Base-by-base conservation (phyloP, 2,797 vertebrate genomes). In the Argentina silus region DNA sequence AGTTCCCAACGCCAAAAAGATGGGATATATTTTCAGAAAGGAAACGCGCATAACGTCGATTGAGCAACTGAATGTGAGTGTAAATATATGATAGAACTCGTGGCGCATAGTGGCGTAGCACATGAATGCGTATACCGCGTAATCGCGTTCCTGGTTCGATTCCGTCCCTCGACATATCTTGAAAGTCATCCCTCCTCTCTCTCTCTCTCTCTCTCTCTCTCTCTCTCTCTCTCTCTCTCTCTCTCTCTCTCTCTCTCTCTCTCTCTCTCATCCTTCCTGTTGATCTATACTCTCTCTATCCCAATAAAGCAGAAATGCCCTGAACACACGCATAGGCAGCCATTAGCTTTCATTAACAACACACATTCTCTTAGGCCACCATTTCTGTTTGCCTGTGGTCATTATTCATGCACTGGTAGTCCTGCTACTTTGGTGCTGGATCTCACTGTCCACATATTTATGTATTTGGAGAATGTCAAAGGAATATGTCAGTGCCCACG, bases 381-480 rank as follows among this genome's bases (percentile, higher is more conserved):
- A 67, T 66, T 62, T 81, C 63, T 77, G 65, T 47, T 83, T 71
- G 72, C 42, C 65, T 73, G 11, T 70, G 59, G 59, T 60, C 65
- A 77, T 85, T 81, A 88, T 69, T 88, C 82, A 83, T 44, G 67
- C 50, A 43, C 55, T 2, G 19, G 56, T 36, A 36, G 27, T 82
- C 69, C 51, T 77, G 70, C 68, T 77, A 36, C 78, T 79, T 75
- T 59, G 59, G 69, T 68, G 67, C 55, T 83, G 76, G 42, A 69
- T 70, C 47, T 69, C 66, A 73, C 74, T 75, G 70, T 76, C 48
- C 61, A 23, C 73, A 68, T 73, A 65, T 76, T 78, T 44, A 73
- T 64, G 44, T 72, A 77, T 73, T 82, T 73, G 53, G 62, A 82
- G 27, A 87, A 89, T 84, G 81, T 82, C 83, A 90, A 79, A 85